Base-by-base conservation (phyloP, 2,113 vertebrate genomes). In the Zingel zingel region DNA sequence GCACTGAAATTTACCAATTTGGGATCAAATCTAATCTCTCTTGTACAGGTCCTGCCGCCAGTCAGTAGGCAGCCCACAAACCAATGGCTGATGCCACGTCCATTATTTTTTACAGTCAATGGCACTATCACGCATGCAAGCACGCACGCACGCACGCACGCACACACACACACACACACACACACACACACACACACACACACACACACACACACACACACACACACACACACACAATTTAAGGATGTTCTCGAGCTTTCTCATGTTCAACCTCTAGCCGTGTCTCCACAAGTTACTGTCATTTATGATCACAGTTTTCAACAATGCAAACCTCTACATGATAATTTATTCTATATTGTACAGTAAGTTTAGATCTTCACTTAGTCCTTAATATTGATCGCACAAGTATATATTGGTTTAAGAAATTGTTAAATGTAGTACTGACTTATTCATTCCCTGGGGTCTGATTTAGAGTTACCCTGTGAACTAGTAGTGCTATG, bases 151-250 rank as follows among this genome's bases (percentile, higher is more conserved):
- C 30, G 6, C 30, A 33, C 30, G 1, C 5, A 33, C 30, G 6
- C 21, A 48, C 61, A 68, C 79, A 80, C 79, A 68, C 76, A 81
- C 78, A 79, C 64, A 78, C 18, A 12, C 54, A 45, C 21, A 39
- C 68, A 77, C 74, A 82, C 68, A 2, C 36, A 39, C 8, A 0
- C 4, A 33, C 5, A 6, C 5, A 5, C 30, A 1, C 30, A 33
- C 30, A 33, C 30, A 6, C 5, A 33, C 30, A 33, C 21, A 48
- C 61, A 68, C 79, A 80, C 79, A 68, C 76, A 81, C 78, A 79
- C 64, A 78, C 18, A 12, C 54, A 45, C 21, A 39, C 68, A 77
- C 74, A 82, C 68, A 74, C 30, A 4, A 27, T n/a, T 15, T 47
- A 6, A 27, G 27, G 27, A 27, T 70, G 43, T 18, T 67, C 21